These are phyloP conservation scores for Hylaea fasciaria DNA, from an alignment of 2,888 invertebrate species.

Conservation along the genomic window DNA sequence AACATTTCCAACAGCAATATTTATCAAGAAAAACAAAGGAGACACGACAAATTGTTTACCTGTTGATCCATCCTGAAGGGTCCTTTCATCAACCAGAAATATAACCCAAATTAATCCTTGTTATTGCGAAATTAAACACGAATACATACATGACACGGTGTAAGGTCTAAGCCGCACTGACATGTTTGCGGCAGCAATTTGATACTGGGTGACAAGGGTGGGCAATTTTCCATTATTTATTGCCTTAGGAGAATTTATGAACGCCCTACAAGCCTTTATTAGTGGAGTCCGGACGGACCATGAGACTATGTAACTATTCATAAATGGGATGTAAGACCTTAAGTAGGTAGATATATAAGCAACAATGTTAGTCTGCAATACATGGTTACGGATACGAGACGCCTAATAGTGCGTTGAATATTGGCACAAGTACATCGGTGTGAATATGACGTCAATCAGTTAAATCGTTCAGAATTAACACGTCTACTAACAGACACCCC, in stretches of 20 bases:
- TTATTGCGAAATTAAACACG: slow-evolving; percentile 38
- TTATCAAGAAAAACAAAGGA: slow-evolving; percentile 7
- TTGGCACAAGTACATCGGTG: too few species aligned
- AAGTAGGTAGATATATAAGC: background rate
- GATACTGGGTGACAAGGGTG: slow-evolving; percentile 74
- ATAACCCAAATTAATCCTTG: slow-evolving; percentile 40
- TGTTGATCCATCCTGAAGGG: slow-evolving; percentile 36
- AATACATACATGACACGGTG: slow-evolving; percentile 30
- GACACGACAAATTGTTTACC: slow-evolving; percentile 25
- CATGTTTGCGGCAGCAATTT: slow-evolving; percentile 65
- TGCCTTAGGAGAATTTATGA: slow-evolving; percentile 67
- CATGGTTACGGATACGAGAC: too few species aligned
- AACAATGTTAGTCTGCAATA: too few species aligned
- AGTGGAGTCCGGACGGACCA: slow-evolving; percentile 49
- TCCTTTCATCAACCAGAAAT: slow-evolving; percentile 17
- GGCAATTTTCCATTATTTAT: slow-evolving; percentile 80
- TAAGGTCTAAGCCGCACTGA: slow-evolving; percentile 47
- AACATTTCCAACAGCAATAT: background rate
- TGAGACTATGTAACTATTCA: slow-evolving; percentile 27
- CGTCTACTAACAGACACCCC: too few species aligned
- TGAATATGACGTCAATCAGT: too few species aligned
- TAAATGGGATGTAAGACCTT: slow-evolving; percentile 18
- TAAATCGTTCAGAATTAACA: too few species aligned
- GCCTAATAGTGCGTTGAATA: too few species aligned
- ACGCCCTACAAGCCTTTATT: slow-evolving; percentile 63